Evolutionary conservation across 1,140 invertebrate species (phyloP).

Genomic region (Drosophila arizonae): DNA sequence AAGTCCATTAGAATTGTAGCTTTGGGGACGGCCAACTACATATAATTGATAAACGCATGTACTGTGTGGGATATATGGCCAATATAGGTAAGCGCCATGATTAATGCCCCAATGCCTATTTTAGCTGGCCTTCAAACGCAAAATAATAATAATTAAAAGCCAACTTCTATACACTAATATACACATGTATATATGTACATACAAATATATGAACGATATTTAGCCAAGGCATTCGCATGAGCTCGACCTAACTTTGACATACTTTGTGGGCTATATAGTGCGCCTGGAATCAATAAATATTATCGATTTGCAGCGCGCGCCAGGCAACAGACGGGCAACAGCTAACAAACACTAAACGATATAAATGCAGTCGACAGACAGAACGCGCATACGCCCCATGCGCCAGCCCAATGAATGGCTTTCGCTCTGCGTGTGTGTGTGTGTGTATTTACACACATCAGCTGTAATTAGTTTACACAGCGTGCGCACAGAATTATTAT

Average conservation of each 20-base stretch:
- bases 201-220: not conserved
- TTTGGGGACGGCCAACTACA: not conserved
- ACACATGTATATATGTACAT: not conserved
- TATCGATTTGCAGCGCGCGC: conserved; percentile 55
- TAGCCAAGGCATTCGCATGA: conserved; percentile 59
- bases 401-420: conserved; percentile 7
- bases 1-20: conserved; percentile 33
- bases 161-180: conserved; percentile 1
- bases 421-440: conserved; percentile 12
- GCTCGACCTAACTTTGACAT: conserved; percentile 72
- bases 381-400: conserved; percentile 56
- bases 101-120: conserved; percentile 50
- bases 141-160: conserved; percentile 71
- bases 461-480: conserved; percentile 64
- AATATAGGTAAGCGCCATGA: conserved; percentile 47
- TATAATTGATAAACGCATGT: conserved; percentile 39
- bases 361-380: conserved; percentile 21
- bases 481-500: conserved; percentile 43
- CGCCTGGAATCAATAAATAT: conserved; percentile 60
- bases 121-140: conserved; percentile 24
- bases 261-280: conserved; percentile 42
- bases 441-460: conserved; percentile 59
- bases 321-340: conserved; percentile 31
- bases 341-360: conserved; percentile 26
- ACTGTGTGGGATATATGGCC: not conserved